Percentiles rank a stretch among this genome's conserved stretches.
These are phyloP conservation scores for Syngnathus typhle DNA, from an alignment of 2,113 vertebrate genomes.

Conservation along the genomic window DNA sequence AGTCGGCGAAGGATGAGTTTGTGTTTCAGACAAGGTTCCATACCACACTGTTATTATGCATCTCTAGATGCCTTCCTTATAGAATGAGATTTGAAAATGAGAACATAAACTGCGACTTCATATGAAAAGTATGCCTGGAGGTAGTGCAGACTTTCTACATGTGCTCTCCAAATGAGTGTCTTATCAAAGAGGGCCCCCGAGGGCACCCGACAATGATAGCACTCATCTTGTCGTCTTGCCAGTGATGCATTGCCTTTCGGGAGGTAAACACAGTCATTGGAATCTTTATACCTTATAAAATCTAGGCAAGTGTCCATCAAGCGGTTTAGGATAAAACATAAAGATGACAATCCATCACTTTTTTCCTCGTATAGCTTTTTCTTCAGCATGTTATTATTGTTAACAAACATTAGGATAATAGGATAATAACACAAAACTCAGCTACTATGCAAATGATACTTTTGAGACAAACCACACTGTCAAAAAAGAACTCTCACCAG, in stretches of 20 bases:
- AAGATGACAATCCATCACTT: background rate
- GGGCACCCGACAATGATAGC: slow-evolving; percentile 15
- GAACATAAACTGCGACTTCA: background rate
- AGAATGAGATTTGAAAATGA: slow-evolving; percentile 9
- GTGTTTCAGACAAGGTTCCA: slow-evolving; percentile 14
- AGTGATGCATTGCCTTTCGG: slow-evolving; percentile 15
- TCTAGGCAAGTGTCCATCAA: slow-evolving; percentile 7
- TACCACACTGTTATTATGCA: slow-evolving; percentile 6
- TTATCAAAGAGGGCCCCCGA: slow-evolving; percentile 24
- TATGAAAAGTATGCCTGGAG: background rate
- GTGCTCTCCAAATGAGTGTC: slow-evolving; percentile 13
- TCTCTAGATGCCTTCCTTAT: background rate
- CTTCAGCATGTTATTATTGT: too few species aligned
- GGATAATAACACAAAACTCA: background rate
- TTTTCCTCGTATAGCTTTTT: background rate
- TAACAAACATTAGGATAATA: too few species aligned
- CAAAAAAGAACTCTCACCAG: background rate
- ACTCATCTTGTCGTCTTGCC: slow-evolving; percentile 11
- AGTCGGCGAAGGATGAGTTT: background rate
- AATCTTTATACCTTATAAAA: slow-evolving; percentile 13
- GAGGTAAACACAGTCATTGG: slow-evolving; percentile 17
- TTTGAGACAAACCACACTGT: background rate
- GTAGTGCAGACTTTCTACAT: slow-evolving; percentile 19
- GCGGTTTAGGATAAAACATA: slow-evolving; percentile 1
- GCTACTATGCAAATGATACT: background rate